Evolutionary conservation across 1,140 invertebrate genomes (phyloP).

Genomic region (Drosophila melanica): DNA sequence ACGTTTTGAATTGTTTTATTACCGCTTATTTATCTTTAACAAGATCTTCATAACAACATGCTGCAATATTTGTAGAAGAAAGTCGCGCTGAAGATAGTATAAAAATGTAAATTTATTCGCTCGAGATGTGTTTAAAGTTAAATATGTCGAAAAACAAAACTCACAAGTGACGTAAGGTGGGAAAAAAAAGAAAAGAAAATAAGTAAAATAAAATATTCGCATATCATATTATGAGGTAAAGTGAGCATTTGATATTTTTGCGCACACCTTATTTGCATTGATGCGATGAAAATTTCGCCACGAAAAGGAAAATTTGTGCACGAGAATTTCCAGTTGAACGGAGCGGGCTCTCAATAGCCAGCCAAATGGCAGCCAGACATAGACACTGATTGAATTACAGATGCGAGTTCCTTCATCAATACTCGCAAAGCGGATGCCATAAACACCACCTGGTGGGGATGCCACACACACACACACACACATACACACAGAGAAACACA

Average conservation of each 20-base stretch:
- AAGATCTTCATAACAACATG: not conserved
- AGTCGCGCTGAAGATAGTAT: not conserved
- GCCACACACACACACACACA: constrained; percentile 38
- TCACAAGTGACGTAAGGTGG: not conserved
- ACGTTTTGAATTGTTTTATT: not conserved
- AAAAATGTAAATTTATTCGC: constrained; percentile 2
- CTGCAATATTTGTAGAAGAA: not conserved
- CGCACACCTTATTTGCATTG: constrained; percentile 76
- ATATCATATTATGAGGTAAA: constrained; percentile 59
- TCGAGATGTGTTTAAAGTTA: constrained; percentile 4
- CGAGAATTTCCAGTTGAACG: constrained; percentile 73
- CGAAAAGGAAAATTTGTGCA: constrained; percentile 55
- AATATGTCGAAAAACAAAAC: constrained; percentile 6
- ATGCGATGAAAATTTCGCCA: constrained; percentile 50
- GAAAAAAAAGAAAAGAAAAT: constrained; percentile 13
- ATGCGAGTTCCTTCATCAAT: constrained; percentile 83
- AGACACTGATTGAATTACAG: constrained; percentile 83
- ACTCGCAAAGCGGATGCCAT: constrained; percentile 82
- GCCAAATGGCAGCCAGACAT: constrained; percentile 75
- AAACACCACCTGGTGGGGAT: constrained; percentile 78
- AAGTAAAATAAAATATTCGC: constrained; percentile 52
- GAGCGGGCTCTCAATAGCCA: constrained; percentile 55
- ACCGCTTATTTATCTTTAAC: not conserved
- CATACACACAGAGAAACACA: constrained; percentile 20
- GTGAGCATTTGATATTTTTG: constrained; percentile 53